These are phyloP conservation scores for Graptemys geographica DNA, from an alignment of 2,797 vertebrate genomes.

Conservation along the genomic window DNA sequence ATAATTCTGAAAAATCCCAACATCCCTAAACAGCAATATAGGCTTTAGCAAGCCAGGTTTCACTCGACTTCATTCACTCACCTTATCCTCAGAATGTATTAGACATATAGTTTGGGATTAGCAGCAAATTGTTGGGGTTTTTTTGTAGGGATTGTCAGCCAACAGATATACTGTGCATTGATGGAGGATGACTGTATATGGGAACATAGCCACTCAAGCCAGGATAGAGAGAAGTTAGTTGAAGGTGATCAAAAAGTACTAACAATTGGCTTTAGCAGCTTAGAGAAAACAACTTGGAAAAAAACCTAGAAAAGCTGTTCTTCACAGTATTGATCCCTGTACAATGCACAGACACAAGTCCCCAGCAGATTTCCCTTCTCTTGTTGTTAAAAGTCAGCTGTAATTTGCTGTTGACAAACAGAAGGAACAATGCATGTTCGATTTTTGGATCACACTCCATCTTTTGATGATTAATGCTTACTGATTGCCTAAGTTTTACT, in stretches of 20 bases:
- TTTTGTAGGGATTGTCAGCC: neutral
- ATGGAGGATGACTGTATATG: rapidly evolving
- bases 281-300: slow-evolving; percentile 7
- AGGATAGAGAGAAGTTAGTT: slow-evolving; percentile 30
- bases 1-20: neutral
- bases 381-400: slow-evolving; percentile 52
- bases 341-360: slow-evolving; percentile 39
- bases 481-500: slow-evolving; percentile 26
- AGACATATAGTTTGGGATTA: neutral
- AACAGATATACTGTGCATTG: neutral
- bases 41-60: no score
- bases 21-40: neutral
- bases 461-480: slow-evolving; percentile 43
- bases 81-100: neutral
- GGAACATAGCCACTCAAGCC: neutral
- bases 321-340: slow-evolving; percentile 52
- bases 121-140: neutral
- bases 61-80: neutral
- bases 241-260: slow-evolving; percentile 58
- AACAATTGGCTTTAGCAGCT: slow-evolving; percentile 49
- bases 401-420: slow-evolving; percentile 73
- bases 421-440: slow-evolving; percentile 16
- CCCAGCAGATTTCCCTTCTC: slow-evolving; percentile 53
- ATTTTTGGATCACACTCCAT: slow-evolving; percentile 20
- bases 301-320: slow-evolving; percentile 47